A percentile compares a stretch with the other conserved stretches of the same genome.
These are phyloP conservation scores for Beroe forskalii DNA, from an alignment of 37 sponge, comb jelly and placozoan species.

Conservation along the genomic window DNA sequence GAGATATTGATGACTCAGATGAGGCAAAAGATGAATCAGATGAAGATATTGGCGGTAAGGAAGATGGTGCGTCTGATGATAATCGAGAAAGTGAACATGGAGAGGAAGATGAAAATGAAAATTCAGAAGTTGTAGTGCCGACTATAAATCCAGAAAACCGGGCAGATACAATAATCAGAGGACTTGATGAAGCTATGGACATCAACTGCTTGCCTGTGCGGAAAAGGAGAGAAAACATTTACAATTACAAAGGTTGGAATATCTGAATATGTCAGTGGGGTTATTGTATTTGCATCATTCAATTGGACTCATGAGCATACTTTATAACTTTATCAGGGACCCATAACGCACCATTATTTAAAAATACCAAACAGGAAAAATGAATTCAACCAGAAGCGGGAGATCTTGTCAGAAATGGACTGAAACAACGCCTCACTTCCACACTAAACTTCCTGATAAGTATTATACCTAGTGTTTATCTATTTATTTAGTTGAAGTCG, in stretches of 20 bases:
- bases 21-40: neutral
- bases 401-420: constrained; percentile 49
- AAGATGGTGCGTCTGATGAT: neutral
- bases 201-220: neutral
- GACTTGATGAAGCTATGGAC: neutral
- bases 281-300: no score
- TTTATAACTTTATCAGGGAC: no score
- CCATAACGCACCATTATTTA: no score
- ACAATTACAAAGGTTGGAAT: no score
- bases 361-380: neutral
- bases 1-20: neutral
- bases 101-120: neutral
- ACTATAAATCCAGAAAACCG: no score
- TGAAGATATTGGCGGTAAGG: neutral
- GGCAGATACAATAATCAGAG: neutral
- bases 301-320: no score
- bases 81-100: neutral
- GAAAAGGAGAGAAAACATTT: no score
- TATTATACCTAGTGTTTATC: neutral
- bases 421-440: constrained; percentile 58
- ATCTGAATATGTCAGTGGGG: neutral
- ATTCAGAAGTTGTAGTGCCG: neutral
- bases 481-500: no score
- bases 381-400: neutral
- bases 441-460: constrained; percentile 42